phyloP scores from a whole-genome alignment of 2,888 invertebrate genomes.

The Acleris holmiana region DNA sequence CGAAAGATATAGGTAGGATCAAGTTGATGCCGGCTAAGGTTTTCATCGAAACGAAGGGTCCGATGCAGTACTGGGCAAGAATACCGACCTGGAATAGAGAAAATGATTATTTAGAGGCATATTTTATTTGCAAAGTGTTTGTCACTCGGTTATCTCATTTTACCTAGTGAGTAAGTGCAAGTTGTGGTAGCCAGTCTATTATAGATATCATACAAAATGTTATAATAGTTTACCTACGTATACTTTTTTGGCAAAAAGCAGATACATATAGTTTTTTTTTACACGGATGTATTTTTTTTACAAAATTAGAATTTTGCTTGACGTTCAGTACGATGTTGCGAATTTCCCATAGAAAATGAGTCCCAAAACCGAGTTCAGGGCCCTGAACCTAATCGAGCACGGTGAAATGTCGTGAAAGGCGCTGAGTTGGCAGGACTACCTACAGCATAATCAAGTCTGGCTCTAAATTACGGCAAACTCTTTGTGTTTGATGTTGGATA shows the following conservation, averaged over 20 bases:
- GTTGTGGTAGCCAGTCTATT: too few relatives aligned
- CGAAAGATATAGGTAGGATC: conserved; percentile 82
- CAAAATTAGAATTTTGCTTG: too few relatives aligned
- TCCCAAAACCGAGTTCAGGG: neutral
- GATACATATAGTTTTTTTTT: too few relatives aligned
- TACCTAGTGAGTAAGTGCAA: too few relatives aligned
- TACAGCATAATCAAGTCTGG: conserved; percentile 23
- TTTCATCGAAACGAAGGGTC: conserved; percentile 83
- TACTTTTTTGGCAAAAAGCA: too few relatives aligned
- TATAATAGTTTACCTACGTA: too few relatives aligned
- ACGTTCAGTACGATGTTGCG: too few relatives aligned
- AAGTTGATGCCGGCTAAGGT: conserved; percentile 83
- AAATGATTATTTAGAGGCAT: conserved; percentile 20
- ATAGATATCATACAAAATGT: too few relatives aligned
- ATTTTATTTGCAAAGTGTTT: neutral
- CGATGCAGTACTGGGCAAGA: conserved; percentile 85
- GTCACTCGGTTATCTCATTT: too few relatives aligned
- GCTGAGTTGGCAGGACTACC: conserved; percentile 9
- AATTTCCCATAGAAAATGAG: too few relatives aligned
- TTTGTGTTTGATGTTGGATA: conserved; percentile 35
- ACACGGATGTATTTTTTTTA: too few relatives aligned
- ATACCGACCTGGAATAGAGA: conserved; percentile 81
- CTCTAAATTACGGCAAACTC: conserved; percentile 17
- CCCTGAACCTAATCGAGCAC: conserved; percentile 6
- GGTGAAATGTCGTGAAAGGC: conserved; percentile 7